These are phyloP conservation scores for Dipodomys ordii DNA, from an alignment of 2,113 vertebrate species.

Conservation along the genomic window DNA sequence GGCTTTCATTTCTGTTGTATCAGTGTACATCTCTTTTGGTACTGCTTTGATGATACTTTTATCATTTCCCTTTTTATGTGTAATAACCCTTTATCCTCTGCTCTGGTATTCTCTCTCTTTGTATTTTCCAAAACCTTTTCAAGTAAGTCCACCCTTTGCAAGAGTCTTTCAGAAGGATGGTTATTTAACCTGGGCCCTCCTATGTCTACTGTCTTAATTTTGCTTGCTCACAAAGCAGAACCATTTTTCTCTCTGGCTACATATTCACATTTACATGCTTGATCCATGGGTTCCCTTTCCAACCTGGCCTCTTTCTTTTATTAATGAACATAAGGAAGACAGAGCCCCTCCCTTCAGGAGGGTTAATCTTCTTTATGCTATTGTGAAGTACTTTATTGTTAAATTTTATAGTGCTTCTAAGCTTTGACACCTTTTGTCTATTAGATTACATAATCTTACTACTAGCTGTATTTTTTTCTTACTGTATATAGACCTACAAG, in stretches of 20 bases:
- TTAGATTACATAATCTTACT: neutral
- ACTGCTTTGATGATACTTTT: neutral
- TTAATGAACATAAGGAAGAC: neutral
- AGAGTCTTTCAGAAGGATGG: neutral
- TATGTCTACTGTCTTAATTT: neutral
- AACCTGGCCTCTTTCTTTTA: neutral
- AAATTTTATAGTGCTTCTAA: neutral
- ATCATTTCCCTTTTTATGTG: conserved; percentile 11
- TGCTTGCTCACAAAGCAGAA: neutral
- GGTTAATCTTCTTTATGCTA: neutral
- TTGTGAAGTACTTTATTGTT: neutral
- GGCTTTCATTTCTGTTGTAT: neutral
- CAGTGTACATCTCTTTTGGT: neutral
- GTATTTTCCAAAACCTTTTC: conserved; percentile 36
- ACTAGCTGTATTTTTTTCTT: neutral
- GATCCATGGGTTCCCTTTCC: neutral
- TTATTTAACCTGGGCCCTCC: neutral
- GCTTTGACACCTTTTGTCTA: neutral
- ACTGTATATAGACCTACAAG: neutral
- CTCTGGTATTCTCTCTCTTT: neutral
- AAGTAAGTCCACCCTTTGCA: neutral
- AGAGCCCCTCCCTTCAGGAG: neutral
- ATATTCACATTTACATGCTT: neutral
- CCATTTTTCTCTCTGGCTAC: neutral
- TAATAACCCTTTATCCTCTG: neutral